Base-by-base conservation (phyloP, 2,113 vertebrate species). In the Nibea coibor region DNA sequence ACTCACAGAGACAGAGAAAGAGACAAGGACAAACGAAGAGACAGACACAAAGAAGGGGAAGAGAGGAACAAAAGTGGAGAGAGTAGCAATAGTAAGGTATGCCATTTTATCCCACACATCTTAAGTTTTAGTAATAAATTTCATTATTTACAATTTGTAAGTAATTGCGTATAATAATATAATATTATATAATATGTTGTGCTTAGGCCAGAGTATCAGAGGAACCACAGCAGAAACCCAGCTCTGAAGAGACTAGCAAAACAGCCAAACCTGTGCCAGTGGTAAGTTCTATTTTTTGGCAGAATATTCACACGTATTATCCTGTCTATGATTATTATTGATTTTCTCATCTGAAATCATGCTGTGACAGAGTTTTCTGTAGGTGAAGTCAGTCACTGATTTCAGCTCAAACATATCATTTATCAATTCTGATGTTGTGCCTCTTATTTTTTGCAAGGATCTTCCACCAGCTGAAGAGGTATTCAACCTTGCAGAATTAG, bases 21-120 rank as follows among this genome's bases (percentile, higher is more conserved):
- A 83, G 81, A 92, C 66, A 4, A 94, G 94, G 83, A 95, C 26
- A 83, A 96, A 94, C 78, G 83, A 22, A 85, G 77, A 71, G 93
- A 85, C 48, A 81, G 63, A 45, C 78, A 68, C 71, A 91, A 86
- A 84, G 89, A 91, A 1, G 51, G 53, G 2, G 81, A 85, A 0
- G 92, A 91, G 31, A 84, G 64, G 39, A 82, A 43, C 15, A 90
- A 22, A 54, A 80, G 11, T 64, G 63, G 53, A 47, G 88, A 91
- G 8, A 88, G 68, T 2, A 61, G 66, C 0, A 86, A 83, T 15
- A 75, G 59, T 61, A 94, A 93, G 90, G 94, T 95, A 45, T 16
- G 72, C 9, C 2, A 10, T 9, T 19, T 4, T 20, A 70, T 16
- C 16, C 15, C 7, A n/a, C n/a, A 15, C 51, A 54, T 61, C 19